These are phyloP conservation scores for Pyrocephalus nanus DNA, from an alignment of 2,797 vertebrate species.

Conservation along the genomic window DNA sequence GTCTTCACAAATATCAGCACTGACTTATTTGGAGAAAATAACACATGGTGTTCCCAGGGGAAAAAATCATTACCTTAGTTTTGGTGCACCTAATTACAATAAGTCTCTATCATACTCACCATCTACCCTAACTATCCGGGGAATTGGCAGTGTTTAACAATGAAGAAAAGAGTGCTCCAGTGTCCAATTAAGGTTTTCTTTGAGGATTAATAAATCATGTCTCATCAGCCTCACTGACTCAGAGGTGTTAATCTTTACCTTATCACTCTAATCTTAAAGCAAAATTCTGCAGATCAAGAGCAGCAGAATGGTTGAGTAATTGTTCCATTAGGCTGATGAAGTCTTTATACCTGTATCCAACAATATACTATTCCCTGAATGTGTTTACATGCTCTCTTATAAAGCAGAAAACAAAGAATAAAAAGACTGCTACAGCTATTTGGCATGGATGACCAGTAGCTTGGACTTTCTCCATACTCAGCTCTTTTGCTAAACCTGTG, in stretches of 20 bases:
- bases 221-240: constrained; percentile 64
- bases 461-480: not conserved
- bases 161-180: constrained; percentile 61
- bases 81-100: constrained; percentile 69
- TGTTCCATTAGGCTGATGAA: constrained; percentile 66
- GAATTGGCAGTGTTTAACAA: constrained; percentile 70
- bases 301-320: constrained; percentile 64
- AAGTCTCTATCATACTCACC: constrained; percentile 65
- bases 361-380: constrained; percentile 20
- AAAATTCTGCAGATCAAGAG: constrained; percentile 71
- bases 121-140: constrained; percentile 61
- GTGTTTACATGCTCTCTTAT: not conserved
- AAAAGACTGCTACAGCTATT: not conserved
- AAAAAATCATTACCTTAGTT: constrained; percentile 58
- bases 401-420: not conserved
- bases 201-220: constrained; percentile 77
- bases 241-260: constrained; percentile 75
- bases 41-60: constrained; percentile 30
- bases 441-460: not conserved
- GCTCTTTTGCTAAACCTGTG: not conserved
- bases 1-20: constrained; percentile 35
- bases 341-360: constrained; percentile 27
- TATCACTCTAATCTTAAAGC: constrained; percentile 69
- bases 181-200: constrained; percentile 78
- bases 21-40: constrained; percentile 52